Conservation (phyloP, 2,113 vertebrate species). For the Pseudopipra pipra region DNA sequence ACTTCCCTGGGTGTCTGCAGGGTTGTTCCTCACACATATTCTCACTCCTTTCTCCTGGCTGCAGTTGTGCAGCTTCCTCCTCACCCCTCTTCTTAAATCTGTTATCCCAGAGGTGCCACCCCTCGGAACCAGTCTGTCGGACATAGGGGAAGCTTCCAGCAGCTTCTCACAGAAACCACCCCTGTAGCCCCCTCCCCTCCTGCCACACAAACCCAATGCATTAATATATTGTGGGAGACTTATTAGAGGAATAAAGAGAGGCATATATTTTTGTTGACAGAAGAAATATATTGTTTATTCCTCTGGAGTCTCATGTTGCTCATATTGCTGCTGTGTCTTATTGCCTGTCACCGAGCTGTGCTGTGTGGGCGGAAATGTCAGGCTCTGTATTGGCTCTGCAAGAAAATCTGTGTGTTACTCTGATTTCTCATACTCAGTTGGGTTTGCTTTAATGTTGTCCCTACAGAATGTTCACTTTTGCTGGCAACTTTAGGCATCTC, state of each 20-base stretch:
- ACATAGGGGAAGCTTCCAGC: background rate
- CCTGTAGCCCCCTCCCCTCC: background rate
- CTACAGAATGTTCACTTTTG: background rate
- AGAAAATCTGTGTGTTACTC: background rate
- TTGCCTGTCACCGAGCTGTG: slow-evolving; percentile 25
- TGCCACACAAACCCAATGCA: background rate
- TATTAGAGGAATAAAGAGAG: slow-evolving; percentile 8
- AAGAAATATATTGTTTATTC: slow-evolving; percentile 29
- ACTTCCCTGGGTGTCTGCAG: background rate
- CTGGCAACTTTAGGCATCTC: background rate
- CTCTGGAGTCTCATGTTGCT: slow-evolving; percentile 20
- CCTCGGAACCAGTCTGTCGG: background rate
- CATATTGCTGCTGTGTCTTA: slow-evolving; percentile 21
- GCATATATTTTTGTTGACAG: slow-evolving; percentile 20
- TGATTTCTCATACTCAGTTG: background rate
- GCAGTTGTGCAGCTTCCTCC: background rate
- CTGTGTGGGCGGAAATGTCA: slow-evolving; percentile 46
- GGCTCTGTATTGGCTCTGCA: background rate
- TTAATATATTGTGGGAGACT: background rate
- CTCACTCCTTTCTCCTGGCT: background rate
- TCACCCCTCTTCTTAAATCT: background rate
- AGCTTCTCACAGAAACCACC: background rate
- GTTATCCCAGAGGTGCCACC: background rate
- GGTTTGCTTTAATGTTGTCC: slow-evolving; percentile 2
- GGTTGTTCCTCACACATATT: background rate